Conservation (phyloP, 2,113 vertebrate genomes). For the Hystrix cristata region DNA sequence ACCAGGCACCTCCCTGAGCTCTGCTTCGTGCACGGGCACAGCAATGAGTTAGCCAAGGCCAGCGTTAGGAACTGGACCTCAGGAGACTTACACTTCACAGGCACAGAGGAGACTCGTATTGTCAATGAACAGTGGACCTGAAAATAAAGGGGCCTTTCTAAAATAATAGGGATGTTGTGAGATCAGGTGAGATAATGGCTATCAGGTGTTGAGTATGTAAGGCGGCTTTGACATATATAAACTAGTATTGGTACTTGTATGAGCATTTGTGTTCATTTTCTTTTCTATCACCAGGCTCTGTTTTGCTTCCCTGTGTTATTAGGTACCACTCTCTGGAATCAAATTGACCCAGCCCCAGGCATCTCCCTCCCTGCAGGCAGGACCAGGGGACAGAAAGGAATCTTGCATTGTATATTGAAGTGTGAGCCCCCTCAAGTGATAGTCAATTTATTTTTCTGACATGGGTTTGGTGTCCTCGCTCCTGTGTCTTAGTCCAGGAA, state of each 20-base stretch:
- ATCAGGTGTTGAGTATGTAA: not conserved
- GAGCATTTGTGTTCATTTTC: not conserved
- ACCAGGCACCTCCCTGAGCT: not conserved
- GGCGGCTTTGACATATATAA: not conserved
- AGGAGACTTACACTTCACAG: not conserved
- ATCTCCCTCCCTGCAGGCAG: not conserved
- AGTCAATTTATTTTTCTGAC: not conserved
- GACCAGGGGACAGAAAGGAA: not conserved
- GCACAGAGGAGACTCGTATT: not conserved
- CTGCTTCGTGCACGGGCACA: not conserved
- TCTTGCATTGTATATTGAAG: not conserved
- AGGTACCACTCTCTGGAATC: not conserved
- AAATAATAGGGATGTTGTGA: not conserved
- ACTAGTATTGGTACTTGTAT: not conserved
- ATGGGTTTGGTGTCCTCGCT: not conserved
- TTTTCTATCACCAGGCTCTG: not conserved
- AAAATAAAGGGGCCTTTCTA: not conserved
- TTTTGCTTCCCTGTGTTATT: not conserved
- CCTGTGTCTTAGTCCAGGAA: not conserved
- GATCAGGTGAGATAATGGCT: not conserved
- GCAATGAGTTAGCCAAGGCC: not conserved
- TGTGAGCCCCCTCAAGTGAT: not conserved
- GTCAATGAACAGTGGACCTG: not conserved
- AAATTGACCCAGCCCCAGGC: not conserved
- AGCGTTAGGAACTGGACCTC: not conserved